Conservation (phyloP, 1,140 invertebrate genomes). For the Brachionus angularis region DNA sequence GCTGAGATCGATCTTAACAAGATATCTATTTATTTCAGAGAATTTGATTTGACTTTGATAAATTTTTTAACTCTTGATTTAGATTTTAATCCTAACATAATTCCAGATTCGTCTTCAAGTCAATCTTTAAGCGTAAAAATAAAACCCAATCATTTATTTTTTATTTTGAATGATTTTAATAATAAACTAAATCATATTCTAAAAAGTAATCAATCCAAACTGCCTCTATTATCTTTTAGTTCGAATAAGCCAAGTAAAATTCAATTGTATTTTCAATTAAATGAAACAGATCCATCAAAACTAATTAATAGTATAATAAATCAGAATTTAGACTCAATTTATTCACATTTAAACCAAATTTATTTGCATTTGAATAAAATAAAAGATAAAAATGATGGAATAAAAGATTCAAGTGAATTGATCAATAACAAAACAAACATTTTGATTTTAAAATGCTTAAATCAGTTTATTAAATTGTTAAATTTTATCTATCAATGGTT, state of each 20-base stretch:
- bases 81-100: not conserved
- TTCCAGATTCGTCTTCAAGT: not conserved
- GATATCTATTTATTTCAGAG: conserved; percentile 28
- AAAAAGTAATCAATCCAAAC: not conserved
- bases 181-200: conserved; percentile 20
- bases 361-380: not conserved
- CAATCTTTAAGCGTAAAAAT: not conserved
- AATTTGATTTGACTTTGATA: conserved; percentile 9
- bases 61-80: conserved; percentile 31
- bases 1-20: conserved; percentile 15
- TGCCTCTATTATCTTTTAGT: not conserved
- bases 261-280: conserved; percentile 13
- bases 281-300: not conserved
- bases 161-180: conserved; percentile 28
- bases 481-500: too few species aligned
- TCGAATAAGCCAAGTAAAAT: not conserved
- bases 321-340: not conserved
- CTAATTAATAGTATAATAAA: not conserved
- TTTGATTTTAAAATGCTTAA: conserved; percentile 22
- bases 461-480: not conserved
- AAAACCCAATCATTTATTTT: conserved; percentile 15
- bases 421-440: conserved; percentile 15
- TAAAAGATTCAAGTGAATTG: conserved; percentile 16
- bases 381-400: conserved; percentile 25
- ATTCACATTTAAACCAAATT: conserved; percentile 18